A percentile compares a stretch with the other conserved stretches of the same genome.
Conservation (phyloP, 1,140 invertebrate species). For the Drosophila funebris region DNA sequence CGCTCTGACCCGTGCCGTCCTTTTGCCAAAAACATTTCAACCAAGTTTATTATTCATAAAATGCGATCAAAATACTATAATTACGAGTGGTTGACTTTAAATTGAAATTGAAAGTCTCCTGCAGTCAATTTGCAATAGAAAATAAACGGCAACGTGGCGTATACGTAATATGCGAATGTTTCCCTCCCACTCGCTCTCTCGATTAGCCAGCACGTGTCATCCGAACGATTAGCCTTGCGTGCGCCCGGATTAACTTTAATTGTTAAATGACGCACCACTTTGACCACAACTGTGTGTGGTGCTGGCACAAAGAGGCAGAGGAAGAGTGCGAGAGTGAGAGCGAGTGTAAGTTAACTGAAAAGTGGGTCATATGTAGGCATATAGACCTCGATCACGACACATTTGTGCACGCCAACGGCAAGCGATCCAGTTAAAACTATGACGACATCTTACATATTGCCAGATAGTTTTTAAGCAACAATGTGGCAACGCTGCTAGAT, state of each 20-base stretch:
- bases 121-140: constrained; percentile 19
- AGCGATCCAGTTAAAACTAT: constrained; percentile 86
- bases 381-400: constrained; percentile 78
- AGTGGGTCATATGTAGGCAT: constrained; percentile 36
- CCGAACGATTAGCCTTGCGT: constrained; percentile 30
- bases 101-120: constrained; percentile 29
- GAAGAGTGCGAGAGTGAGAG: constrained; percentile 34
- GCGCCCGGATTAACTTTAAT: constrained; percentile 52
- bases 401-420: neutral
- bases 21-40: constrained; percentile 9
- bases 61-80: constrained; percentile 23
- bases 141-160: constrained; percentile 4
- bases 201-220: constrained; percentile 18
- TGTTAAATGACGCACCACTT: constrained; percentile 44
- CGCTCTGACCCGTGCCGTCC: neutral
- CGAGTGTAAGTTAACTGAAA: constrained; percentile 3
- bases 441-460: constrained; percentile 3
- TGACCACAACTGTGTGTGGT: neutral
- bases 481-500: neutral
- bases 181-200: neutral
- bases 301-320: constrained; percentile 9
- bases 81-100: constrained; percentile 4
- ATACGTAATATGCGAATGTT: constrained; percentile 5
- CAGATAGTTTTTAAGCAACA: neutral
- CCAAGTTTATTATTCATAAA: constrained; percentile 5